Evolutionary conservation across 2,888 invertebrate genomes (phyloP).

Genomic region (Drosophila anomalata): DNA sequence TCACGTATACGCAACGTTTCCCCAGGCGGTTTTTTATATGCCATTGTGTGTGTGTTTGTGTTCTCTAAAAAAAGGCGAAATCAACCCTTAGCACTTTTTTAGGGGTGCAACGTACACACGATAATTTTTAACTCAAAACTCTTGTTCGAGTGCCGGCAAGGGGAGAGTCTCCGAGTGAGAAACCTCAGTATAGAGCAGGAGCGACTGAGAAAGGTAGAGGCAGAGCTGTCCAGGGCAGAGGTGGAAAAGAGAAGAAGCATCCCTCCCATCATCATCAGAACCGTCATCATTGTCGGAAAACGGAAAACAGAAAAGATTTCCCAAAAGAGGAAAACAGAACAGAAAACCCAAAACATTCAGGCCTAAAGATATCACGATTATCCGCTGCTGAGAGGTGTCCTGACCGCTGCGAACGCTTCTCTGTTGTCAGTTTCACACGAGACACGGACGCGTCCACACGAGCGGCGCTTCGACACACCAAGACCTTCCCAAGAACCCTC

Average conservation of each 20-base stretch:
- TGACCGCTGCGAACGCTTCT: conserved; percentile 54
- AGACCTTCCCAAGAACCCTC: conserved; percentile 13
- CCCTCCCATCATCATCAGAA: conserved; percentile 35
- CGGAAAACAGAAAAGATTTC: conserved; percentile 5
- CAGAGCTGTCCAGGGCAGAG: background rate
- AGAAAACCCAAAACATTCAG: conserved; percentile 33
- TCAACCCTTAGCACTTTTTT: conserved; percentile 65
- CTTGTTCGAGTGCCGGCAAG: conserved; percentile 26
- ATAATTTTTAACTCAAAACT: conserved; percentile 65
- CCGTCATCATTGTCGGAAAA: conserved; percentile 29
- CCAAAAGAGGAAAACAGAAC: conserved; percentile 7
- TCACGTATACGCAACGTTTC: conserved; percentile 34
- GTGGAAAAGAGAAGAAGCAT: conserved; percentile 21
- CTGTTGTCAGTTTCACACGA: conserved; percentile 82
- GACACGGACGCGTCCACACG: conserved; percentile 83
- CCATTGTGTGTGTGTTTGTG: conserved; percentile 19
- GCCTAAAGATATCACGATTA: conserved; percentile 58
- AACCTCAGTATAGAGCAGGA: conserved; percentile 10
- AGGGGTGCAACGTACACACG: conserved; percentile 58
- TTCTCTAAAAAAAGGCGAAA: conserved; percentile 41
- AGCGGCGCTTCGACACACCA: conserved; percentile 51
- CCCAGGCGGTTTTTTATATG: conserved; percentile 41
- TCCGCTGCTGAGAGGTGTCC: conserved; percentile 66
- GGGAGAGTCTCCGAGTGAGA: conserved; percentile 20
- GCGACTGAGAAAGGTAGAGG: conserved; percentile 30